phyloP scores from a whole-genome alignment of 2,888 invertebrate species.

The Sinohyriopsis cumingii region DNA sequence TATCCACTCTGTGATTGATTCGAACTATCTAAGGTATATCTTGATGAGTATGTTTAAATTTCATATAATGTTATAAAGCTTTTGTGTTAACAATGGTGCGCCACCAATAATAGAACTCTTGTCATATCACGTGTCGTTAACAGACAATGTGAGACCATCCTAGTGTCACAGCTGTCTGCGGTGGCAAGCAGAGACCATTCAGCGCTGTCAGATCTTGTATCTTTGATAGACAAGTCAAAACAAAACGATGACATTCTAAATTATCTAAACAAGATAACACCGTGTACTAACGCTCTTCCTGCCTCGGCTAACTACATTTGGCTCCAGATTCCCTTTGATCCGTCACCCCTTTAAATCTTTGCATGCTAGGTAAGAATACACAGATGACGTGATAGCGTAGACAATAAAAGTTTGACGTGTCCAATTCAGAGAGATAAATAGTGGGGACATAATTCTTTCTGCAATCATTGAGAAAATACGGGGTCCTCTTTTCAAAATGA shows the following conservation, averaged over 20 bases:
- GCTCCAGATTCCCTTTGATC: too few relatives aligned
- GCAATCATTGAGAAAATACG: too few relatives aligned
- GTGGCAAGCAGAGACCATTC: conserved; percentile 24
- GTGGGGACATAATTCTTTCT: too few relatives aligned
- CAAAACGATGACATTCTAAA: conserved; percentile 43
- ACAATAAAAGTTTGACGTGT: too few relatives aligned
- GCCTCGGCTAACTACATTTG: too few relatives aligned
- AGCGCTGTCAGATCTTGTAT: conserved; percentile 27
- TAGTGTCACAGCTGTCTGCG: conserved; percentile 31
- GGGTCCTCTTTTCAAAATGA: too few relatives aligned
- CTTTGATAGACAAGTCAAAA: conserved; percentile 31
- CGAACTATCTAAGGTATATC: conserved; percentile 32
- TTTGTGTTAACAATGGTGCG: too few relatives aligned
- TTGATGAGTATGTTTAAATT: conserved; percentile 26
- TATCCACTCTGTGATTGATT: conserved; percentile 21
- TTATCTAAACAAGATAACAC: conserved; percentile 39
- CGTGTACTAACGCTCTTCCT: conserved; percentile 17
- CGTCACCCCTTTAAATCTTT: too few relatives aligned
- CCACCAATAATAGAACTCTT: conserved; percentile 5
- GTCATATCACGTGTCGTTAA: conserved; percentile 27
- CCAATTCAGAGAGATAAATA: too few relatives aligned
- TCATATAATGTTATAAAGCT: conserved; percentile 16
- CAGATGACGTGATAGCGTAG: too few relatives aligned
- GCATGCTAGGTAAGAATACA: too few relatives aligned
- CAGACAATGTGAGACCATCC: conserved; percentile 35